Base-by-base conservation (phyloP, 2,888 invertebrate species). In the Prosopocoilus inquinatus region DNA sequence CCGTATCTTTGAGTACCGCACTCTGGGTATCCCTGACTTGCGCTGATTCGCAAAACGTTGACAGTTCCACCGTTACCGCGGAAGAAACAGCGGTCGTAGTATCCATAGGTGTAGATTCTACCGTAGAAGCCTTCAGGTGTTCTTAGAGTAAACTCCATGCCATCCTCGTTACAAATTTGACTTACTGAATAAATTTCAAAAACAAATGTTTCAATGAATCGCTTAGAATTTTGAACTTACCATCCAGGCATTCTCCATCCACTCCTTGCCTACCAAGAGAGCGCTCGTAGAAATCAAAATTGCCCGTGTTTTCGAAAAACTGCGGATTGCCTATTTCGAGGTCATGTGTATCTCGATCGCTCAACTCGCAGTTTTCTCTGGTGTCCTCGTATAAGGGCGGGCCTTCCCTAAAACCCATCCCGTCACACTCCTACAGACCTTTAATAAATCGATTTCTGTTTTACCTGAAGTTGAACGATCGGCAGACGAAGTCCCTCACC, bases 21-120 rank as follows among this genome's bases (percentile, higher is more conserved):
- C 76, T 94, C 92, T 0, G 94, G 94, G 75, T 93, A 94, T n/a
- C 94, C 94, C 75, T 92, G 91, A 2, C 91, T 88, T 11, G 94
- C 93, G 66, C 91, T 90, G 53, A 95, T 93, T 55, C 92, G 82
- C 11, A 95, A 77, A 1, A 90, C 90, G 67, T 93, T 93, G 1
- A 85, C 84, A 0, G 88, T 89, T 8, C 91, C 93, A 4, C 94
- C 94, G 68, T 91, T 93, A 8, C 94, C 94, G 53, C 94, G 84
- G 82, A 92, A 92, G 82, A 93, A 94, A 71, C 94, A 95, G 80
- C 84, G 79, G 71, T 94, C 94, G 73, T 94, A 95, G 76, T 88
- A 94, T 1, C 94, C 94, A 69, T 94, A 92, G 0, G 94, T 91
- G 75, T 94, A 95, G 75, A 95, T 94, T 49, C 94, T 81, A 2